phyloP scores from a whole-genome alignment of 1,140 invertebrate genomes.

The Drosophila busckii region DNA sequence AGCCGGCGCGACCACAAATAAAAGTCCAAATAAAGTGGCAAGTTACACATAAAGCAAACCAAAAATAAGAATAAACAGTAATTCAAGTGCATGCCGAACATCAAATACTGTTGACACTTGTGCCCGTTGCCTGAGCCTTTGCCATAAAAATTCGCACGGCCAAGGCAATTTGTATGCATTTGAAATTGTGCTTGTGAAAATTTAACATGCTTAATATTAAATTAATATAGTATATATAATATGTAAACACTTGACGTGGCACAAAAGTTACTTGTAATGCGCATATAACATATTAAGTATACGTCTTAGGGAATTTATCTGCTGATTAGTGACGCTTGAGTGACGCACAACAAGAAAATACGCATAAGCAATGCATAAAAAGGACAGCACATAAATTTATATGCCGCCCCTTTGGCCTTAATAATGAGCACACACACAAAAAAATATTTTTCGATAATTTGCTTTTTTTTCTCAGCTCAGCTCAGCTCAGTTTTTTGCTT shows the following conservation, averaged over 20 bases:
- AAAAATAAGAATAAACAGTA: slow-evolving; percentile 45
- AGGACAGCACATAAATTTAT: slow-evolving; percentile 63
- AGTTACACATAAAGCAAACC: slow-evolving; percentile 12
- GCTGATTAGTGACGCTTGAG: slow-evolving; percentile 61
- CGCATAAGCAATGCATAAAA: slow-evolving; percentile 42
- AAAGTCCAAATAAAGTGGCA: slow-evolving; percentile 44
- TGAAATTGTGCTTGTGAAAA: too few relatives aligned
- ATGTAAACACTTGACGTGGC: too few relatives aligned
- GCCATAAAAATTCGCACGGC: too few relatives aligned
- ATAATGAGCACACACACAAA: slow-evolving; percentile 74
- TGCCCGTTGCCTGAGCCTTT: too few relatives aligned
- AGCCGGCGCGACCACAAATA: slow-evolving; percentile 31
- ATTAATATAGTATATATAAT: too few relatives aligned
- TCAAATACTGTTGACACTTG: too few relatives aligned
- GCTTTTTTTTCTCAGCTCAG: too few relatives aligned
- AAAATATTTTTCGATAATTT: slow-evolving; percentile 67
- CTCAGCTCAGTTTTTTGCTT: slow-evolving; percentile 26
- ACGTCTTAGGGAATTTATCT: slow-evolving; percentile 38
- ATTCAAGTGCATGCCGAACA: slow-evolving; percentile 21
- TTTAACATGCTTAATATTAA: too few relatives aligned
- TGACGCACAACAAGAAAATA: slow-evolving; percentile 41
- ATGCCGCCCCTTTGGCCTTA: slow-evolving; percentile 45
- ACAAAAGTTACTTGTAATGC: too few relatives aligned
- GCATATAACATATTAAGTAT: slow-evolving; percentile 25
- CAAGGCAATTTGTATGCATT: too few relatives aligned